A percentile compares a stretch with the other conserved stretches of the same genome.
Conservation (phyloP, 2,113 vertebrate genomes). For the Apus apus region DNA sequence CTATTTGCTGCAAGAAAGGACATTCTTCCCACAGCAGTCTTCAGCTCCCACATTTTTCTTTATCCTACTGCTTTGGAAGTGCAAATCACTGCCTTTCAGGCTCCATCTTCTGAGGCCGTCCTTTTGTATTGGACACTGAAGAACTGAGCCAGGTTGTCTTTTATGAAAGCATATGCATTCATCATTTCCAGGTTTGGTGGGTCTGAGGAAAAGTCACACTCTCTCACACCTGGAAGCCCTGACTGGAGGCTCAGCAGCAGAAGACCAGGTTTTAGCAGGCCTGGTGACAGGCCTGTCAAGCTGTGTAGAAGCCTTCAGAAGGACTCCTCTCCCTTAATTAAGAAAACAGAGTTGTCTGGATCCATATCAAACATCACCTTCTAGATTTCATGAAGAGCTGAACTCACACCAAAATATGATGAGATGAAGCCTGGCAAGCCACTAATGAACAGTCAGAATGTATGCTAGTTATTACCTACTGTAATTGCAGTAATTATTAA, state of each 20-base stretch:
- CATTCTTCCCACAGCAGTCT: not conserved
- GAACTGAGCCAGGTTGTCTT: not conserved
- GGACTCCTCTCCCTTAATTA: not conserved
- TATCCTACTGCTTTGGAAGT: not conserved
- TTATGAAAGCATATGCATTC: not conserved
- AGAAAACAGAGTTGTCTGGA: not conserved
- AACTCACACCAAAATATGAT: not conserved
- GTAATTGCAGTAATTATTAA: conserved; percentile 51
- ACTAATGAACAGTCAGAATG: conserved; percentile 2
- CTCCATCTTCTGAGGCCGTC: not conserved
- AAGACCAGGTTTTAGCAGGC: not conserved
- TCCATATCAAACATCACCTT: not conserved
- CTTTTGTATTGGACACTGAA: not conserved
- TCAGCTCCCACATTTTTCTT: not conserved
- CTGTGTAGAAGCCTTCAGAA: not conserved
- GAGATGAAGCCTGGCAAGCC: conserved; percentile 10
- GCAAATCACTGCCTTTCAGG: not conserved
- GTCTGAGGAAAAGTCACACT: not conserved
- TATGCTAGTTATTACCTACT: not conserved
- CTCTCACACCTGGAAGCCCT: not conserved
- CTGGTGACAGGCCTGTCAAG: not conserved
- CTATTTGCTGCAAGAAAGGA: not conserved
- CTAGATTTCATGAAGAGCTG: not conserved
- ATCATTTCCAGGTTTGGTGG: not conserved
- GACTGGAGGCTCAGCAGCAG: not conserved